phyloP scores from a whole-genome alignment of 2,888 invertebrate genomes.

The Dasysyrphus albostriatus region DNA sequence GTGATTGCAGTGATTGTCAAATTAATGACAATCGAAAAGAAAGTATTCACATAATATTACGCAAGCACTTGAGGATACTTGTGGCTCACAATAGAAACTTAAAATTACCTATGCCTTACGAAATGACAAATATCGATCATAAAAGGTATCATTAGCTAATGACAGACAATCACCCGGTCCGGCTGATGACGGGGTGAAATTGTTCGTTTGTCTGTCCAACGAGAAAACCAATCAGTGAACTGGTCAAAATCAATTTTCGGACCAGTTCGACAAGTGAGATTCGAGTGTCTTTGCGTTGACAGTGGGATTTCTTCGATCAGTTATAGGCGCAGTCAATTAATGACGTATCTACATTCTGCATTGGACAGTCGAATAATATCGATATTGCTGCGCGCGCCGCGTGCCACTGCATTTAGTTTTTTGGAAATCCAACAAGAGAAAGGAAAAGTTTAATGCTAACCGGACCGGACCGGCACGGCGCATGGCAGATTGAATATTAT shows the following conservation, averaged over 20 bases:
- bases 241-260: conserved; percentile 37
- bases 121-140: conserved; percentile 50
- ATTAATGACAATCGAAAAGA: conserved; percentile 53
- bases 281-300: conserved; percentile 44
- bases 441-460: conserved; percentile 58
- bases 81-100: conserved; percentile 14
- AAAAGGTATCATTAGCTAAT: conserved; percentile 66
- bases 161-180: conserved; percentile 9
- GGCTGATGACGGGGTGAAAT: conserved; percentile 54
- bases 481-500: too few relatives aligned
- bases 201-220: background rate
- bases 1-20: conserved; percentile 39
- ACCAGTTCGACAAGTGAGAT: conserved; percentile 60
- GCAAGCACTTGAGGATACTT: background rate
- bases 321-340: conserved; percentile 54
- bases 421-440: conserved; percentile 55
- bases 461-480: too few relatives aligned
- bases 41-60: conserved; percentile 29
- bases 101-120: conserved; percentile 42
- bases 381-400: background rate
- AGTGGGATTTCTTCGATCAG: conserved; percentile 58
- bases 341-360: conserved; percentile 30
- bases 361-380: conserved; percentile 11
- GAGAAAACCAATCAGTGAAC: conserved; percentile 10
- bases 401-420: conserved; percentile 38